A percentile compares a stretch with the other conserved stretches of the same genome.
Evolutionary conservation across 2,888 invertebrate genomes (phyloP).

Genomic region (Mongoloraphidia duomilia): DNA sequence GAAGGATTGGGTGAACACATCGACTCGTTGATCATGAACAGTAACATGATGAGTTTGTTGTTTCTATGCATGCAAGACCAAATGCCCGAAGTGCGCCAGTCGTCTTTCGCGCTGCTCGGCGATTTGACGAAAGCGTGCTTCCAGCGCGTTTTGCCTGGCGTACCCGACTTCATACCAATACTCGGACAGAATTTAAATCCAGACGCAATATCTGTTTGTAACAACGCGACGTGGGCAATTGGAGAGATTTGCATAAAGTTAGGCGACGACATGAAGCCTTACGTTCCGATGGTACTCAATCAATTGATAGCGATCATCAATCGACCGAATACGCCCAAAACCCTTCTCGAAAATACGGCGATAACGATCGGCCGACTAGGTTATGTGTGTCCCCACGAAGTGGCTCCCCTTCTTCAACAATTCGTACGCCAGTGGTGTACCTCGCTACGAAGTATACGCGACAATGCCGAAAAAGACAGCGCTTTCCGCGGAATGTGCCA

Average conservation of each 20-base stretch:
- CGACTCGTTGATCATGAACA: constrained; percentile 47
- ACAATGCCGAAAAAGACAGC: constrained; percentile 98
- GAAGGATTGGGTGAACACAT: constrained; percentile 55
- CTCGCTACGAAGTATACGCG: constrained; percentile 90
- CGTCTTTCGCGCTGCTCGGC: constrained; percentile 61
- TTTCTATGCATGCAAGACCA: constrained; percentile 60
- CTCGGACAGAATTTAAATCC: constrained; percentile 93
- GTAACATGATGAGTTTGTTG: constrained; percentile 50
- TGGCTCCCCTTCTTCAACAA: constrained; percentile 94
- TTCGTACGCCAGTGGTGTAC: constrained; percentile 99
- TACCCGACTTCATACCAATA: constrained; percentile 89
- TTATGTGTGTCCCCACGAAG: constrained; percentile 97
- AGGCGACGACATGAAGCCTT: constrained; percentile 82
- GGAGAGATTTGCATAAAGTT: constrained; percentile 95
- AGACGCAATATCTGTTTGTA: constrained; percentile 93
- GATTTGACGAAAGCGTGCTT: constrained; percentile 62
- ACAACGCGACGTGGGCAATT: constrained; percentile 99
- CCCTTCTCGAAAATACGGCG: constrained; percentile 96
- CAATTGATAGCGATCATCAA: constrained; percentile 89
- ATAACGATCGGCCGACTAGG: constrained; percentile 99
- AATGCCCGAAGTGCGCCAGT: constrained; percentile 58
- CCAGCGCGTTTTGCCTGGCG: constrained; percentile 70
- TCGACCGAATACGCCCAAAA: constrained; percentile 87
- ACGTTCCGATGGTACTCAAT: constrained; percentile 73
- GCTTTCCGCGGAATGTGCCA: constrained; percentile 98